Base-by-base conservation (phyloP, 2,888 invertebrate species). In the Molorchus minor region DNA sequence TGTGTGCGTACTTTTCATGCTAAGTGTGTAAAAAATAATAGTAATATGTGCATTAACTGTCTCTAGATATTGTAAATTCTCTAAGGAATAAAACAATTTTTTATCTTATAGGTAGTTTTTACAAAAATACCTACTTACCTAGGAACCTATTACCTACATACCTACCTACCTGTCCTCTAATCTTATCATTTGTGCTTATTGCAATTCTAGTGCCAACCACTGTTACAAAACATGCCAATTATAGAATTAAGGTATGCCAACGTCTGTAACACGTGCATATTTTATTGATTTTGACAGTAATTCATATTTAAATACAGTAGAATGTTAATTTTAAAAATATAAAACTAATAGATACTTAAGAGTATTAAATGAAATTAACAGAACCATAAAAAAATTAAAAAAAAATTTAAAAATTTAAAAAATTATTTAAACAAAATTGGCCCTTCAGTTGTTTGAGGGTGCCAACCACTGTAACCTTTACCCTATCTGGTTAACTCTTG, bases 401-500 rank as follows among this genome's bases (percentile, higher is more conserved):
- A 25, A 25, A 5, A 8, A 25, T 5, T 5, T 5, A 25, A 25
- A 25, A 25, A 25, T 5, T 5, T 5, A 25, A 5, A 25, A 25
- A 25, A 5, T 25, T 25, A 5, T 25, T 25, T 25, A 25, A 25
- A 8, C 25, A 8, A 25, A 25, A 25, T 25, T 25, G 25, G 8
- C 8, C 8, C 5, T 25, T 8, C 25, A 5, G 25, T 25, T 25
- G 5, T 25, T 25, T 25, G 25, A 25, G 25, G 8, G 25, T 25
- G 25, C 25, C 25, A 25, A 25, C 25, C 8, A 25, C 25, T 25
- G 25, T 25, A 25, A 8, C 25, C 25, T 25, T 25, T 25, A 25
- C 25, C 25, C 25, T 25, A 25, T 21, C 44, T 52, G 16, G 15
- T 47, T n/a, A 47, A 35, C n/a, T 47, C 19, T 12, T 13, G 8